Evolutionary conservation across 37 sponge, comb jelly and placozoan genomes (phyloP), one percentile per base, ranked within the genome.

Genomic region (Diacarnus erythraeanus): DNA sequence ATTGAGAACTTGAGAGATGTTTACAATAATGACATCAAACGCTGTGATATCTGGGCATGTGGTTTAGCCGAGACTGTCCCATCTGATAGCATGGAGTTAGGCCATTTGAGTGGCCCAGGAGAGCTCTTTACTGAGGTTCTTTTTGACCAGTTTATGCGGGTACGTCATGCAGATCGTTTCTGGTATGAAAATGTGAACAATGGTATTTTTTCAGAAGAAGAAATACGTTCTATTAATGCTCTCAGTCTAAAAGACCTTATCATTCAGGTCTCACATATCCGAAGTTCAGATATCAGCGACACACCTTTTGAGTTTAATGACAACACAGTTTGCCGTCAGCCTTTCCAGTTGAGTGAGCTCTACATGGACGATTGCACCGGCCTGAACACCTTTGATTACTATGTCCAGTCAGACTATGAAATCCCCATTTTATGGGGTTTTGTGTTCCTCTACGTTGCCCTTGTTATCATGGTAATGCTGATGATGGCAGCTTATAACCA

Each of bases 131-230:
- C 85, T 29, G 90, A 82, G 36, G 81, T 97, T 0, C 70, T 97
- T n/a, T 80, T 75, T 39, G 98, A 97, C 61, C 98, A 97, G 87
- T 94, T 97, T 70, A 81, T 90, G 83, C 74, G 98, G 29, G 89
- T 94, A 31, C 81, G 98, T 69, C 87, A 92, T 54, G 94, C 75
- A 56, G 94, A 97, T 42, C 83, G 97, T 15, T 94, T 94, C 91
- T 97, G 98, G 98, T 97, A 82, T 56, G 93, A 94, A 60, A 94
- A 97, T 82, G 67, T 64, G 35, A 69, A 18, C 5, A 22, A n/a
- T 64, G 89, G 90, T 2, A 54, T 91, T 22, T 92, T 94, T 66
- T 81, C 88, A 31, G 42, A 54, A 39, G 88, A 72, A 0, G 98
- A 97, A 56, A 65, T 90, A 12, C 25, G 83, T 21, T 27, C 61